Conservation (phyloP, 1,140 invertebrate species). For the Holcopasites calliopsidis region DNA sequence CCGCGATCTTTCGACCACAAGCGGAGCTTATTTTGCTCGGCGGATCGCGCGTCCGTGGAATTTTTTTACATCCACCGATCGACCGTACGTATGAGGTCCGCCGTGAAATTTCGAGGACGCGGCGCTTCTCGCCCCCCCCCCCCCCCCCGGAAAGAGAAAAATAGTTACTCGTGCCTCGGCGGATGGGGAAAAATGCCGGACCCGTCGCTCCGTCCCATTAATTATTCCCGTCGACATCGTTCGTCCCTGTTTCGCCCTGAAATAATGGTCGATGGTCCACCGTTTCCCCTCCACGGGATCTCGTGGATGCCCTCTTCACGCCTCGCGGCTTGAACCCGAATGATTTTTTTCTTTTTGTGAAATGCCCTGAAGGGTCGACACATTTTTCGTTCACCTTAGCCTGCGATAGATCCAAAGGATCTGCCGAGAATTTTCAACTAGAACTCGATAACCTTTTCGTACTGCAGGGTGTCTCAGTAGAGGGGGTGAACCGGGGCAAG, state of each 20-base stretch:
- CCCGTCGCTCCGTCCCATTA: slow-evolving; percentile 33
- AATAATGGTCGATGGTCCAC: slow-evolving; percentile 36
- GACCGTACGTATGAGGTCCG: neutral
- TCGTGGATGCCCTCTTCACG: slow-evolving; percentile 29
- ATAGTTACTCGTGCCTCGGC: slow-evolving; percentile 50
- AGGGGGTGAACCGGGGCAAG: neutral
- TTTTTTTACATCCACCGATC: neutral
- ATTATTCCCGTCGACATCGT: slow-evolving; percentile 52
- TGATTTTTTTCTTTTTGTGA: too few relatives aligned
- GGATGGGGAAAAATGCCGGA: slow-evolving; percentile 53
- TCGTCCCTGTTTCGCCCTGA: slow-evolving; percentile 41
- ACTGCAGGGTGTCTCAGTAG: too few relatives aligned
- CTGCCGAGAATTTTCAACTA: too few relatives aligned
- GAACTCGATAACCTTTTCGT: neutral
- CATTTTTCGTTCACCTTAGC: too few relatives aligned
- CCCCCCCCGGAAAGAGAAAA: slow-evolving; percentile 18
- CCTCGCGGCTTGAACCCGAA: neutral
- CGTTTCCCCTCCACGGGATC: slow-evolving; percentile 36
- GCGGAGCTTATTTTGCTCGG: neutral
- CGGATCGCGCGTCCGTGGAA: slow-evolving; percentile 9
- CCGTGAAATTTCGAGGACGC: slow-evolving; percentile 9
- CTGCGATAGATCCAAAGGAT: too few relatives aligned
- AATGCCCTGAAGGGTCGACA: too few relatives aligned
- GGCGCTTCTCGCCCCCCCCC: slow-evolving; percentile 3
- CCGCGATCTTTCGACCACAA: slow-evolving; percentile 4